phyloP scores from a whole-genome alignment of 2,888 invertebrate species.

The Uropetala carovei region DNA sequence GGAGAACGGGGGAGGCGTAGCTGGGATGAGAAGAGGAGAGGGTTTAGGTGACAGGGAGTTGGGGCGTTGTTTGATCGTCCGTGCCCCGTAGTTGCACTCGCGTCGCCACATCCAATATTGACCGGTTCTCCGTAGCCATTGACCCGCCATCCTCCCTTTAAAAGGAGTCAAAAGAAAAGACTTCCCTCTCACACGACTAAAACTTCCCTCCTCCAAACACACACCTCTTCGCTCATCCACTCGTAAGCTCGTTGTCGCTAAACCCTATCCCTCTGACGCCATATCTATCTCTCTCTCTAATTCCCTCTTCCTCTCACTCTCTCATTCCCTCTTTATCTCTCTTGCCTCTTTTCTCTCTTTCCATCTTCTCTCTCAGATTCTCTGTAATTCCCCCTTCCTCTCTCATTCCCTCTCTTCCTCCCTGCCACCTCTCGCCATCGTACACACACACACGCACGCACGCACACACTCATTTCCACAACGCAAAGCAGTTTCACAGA shows the following conservation, averaged over 20 bases:
- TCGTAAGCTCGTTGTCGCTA: too few relatives aligned
- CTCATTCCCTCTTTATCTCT: not conserved
- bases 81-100: conserved; percentile 15
- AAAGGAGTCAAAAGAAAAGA: not conserved
- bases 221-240: too few relatives aligned
- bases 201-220: not conserved
- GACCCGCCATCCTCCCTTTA: not conserved
- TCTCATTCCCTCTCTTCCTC: not conserved
- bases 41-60: not conserved
- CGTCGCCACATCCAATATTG: conserved; percentile 41
- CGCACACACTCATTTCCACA: not conserved
- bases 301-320: not conserved
- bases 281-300: not conserved
- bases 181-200: not conserved
- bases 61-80: conserved; percentile 32
- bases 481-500: not conserved
- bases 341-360: not conserved
- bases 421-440: not conserved
- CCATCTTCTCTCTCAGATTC: not conserved
- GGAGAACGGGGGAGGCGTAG: too few relatives aligned
- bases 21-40: not conserved
- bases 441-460: not conserved
- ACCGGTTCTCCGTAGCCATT: conserved; percentile 43
- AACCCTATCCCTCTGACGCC: too few relatives aligned
- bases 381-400: not conserved